phyloP scores from a whole-genome alignment of 2,888 invertebrate genomes.

The Lagria hirta region DNA sequence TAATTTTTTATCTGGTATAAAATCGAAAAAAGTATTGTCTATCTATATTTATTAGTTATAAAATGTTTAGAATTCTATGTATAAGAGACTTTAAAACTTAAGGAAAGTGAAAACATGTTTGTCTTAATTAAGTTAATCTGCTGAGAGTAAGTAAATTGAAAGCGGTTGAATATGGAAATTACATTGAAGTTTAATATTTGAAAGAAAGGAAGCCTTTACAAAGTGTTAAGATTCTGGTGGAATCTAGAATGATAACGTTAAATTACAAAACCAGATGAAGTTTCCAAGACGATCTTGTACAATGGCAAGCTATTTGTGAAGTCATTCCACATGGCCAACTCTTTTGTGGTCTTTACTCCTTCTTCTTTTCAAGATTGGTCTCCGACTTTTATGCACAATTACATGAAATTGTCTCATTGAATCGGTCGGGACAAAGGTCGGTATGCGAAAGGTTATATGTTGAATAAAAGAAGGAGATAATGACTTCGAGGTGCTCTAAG shows the following conservation, averaged over 20 bases:
- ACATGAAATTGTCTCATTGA: slow-evolving; percentile 51
- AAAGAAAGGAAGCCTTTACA: too few relatives aligned
- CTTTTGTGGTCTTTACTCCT: slow-evolving; percentile 45
- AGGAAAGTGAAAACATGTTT: too few relatives aligned
- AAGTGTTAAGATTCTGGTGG: too few relatives aligned
- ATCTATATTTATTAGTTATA: too few relatives aligned
- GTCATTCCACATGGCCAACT: slow-evolving; percentile 47
- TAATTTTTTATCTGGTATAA: too few relatives aligned
- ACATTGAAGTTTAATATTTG: too few relatives aligned
- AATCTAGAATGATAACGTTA: slow-evolving; percentile 28
- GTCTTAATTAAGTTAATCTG: too few relatives aligned
- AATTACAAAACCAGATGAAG: slow-evolving; percentile 36
- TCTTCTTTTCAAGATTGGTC: slow-evolving; percentile 36
- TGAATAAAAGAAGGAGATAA: slow-evolving; percentile 54
- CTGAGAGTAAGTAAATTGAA: too few relatives aligned
- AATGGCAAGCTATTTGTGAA: slow-evolving; percentile 47
- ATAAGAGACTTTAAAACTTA: too few relatives aligned
- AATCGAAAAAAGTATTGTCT: too few relatives aligned
- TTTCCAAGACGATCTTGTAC: slow-evolving; percentile 42
- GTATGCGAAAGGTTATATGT: slow-evolving; percentile 55
- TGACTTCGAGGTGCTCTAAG: slow-evolving; percentile 49
- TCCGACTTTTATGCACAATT: slow-evolving; percentile 51
- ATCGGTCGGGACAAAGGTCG: slow-evolving; percentile 48
- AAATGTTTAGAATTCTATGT: too few relatives aligned
- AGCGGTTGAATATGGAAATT: too few relatives aligned